A percentile compares a stretch with the other conserved stretches of the same genome.
phyloP scores from a whole-genome alignment of 2,888 invertebrate species.

The Ptilodon capucinus region DNA sequence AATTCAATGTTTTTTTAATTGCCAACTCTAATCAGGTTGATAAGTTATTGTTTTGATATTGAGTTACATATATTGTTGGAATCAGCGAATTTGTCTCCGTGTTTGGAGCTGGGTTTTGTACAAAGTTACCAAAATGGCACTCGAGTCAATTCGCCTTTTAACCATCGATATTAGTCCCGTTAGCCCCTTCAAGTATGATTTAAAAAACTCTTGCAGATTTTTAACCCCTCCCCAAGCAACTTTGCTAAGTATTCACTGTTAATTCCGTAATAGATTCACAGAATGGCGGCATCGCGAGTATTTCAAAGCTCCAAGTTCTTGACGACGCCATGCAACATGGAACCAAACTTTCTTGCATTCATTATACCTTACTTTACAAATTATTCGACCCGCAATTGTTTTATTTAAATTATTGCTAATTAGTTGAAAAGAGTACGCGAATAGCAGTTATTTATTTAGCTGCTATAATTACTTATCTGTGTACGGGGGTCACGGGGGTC shows the following conservation, averaged over 20 bases:
- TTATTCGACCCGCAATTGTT: not conserved
- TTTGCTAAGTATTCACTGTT: conserved; percentile 3
- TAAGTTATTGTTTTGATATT: too few relatives aligned
- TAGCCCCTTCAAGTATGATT: too few relatives aligned
- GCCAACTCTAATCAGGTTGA: too few relatives aligned
- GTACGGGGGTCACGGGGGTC: too few relatives aligned
- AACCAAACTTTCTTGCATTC: conserved; percentile 1
- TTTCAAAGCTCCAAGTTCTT: not conserved
- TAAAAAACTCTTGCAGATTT: too few relatives aligned
- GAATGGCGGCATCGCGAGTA: not conserved
- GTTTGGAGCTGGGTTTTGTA: too few relatives aligned
- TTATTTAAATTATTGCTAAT: conserved; percentile 1
- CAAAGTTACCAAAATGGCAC: too few relatives aligned
- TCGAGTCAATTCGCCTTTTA: too few relatives aligned
- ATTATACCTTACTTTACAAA: not conserved
- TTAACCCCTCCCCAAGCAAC: not conserved
- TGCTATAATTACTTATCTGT: not conserved
- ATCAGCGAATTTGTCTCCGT: too few relatives aligned
- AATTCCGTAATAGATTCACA: conserved; percentile 2
- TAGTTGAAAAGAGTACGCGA: not conserved
- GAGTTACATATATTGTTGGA: too few relatives aligned
- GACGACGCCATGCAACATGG: not conserved
- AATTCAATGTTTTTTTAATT: too few relatives aligned
- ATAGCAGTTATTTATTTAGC: not conserved
- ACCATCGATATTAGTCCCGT: too few relatives aligned